Base-by-base conservation (phyloP, 2,113 vertebrate species). In the Heterotilapia buettikoferi region DNA sequence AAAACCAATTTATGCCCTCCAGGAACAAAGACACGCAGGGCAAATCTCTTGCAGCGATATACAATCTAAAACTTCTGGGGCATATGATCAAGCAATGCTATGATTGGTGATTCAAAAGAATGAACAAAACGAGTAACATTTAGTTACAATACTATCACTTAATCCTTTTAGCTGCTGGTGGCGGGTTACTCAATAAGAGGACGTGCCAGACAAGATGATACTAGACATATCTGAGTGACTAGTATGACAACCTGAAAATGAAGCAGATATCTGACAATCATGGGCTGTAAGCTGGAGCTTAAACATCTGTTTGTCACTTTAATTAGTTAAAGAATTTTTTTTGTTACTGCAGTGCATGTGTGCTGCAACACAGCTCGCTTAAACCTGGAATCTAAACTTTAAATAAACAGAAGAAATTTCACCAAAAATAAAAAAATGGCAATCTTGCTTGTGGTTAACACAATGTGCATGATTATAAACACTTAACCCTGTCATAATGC, bases 301-400 rank as follows among this genome's bases (percentile, higher is more conserved):
- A 87, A 91, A 91, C 92, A 94, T 93, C 92, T 93, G 92, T 81
- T 94, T 91, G 52, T 86, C 88, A 87, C 40, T 50, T 83, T 89
- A 92, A 92, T 93, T 90, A 86, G 57, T 90, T 19, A 76, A 45
- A 80, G 54, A 78, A 53, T 71, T 53, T 33, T 85, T 89, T 76
- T 38, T 68, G 18, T 53, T 88, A 76, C 54, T 40, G 47, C 82
- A 90, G 79, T 4, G 45, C 33, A 40, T 40, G 16, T 21, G 21
- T 9, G 45, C 81, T 84, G 84, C 26, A 82, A 80, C 45, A 80
- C 3, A 38, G 47, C 36, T 50, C 9, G 7, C 43, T 31, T 19
- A 76, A 76, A 76, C 43, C 24, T 76, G 40, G 9, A 47, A 29
- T 83, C 40, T n/a, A 61, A 87, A 24, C 85, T 84, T 81, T 81